These are phyloP conservation scores for Enteromius viviparus DNA, from an alignment of 2,797 vertebrate genomes.

Conservation along the genomic window DNA sequence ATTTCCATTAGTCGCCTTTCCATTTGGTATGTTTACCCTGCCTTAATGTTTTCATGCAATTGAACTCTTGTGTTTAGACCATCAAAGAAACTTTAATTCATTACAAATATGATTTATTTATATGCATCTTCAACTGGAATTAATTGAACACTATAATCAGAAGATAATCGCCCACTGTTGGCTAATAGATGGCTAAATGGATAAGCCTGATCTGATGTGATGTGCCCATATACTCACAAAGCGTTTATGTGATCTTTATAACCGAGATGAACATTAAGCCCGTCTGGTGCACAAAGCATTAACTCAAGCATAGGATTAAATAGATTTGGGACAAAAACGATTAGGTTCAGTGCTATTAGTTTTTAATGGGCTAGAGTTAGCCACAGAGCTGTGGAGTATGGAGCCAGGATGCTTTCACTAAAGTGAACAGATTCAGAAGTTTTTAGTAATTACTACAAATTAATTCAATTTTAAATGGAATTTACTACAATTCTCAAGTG, in stretches of 20 bases:
- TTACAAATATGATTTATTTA: background rate
- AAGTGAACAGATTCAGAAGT: conserved; percentile 4
- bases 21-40: background rate
- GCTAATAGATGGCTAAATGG: conserved; percentile 49
- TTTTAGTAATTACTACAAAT: conserved; percentile 31
- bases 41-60: background rate
- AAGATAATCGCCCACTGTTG: conserved; percentile 46
- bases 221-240: conserved; percentile 20
- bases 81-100: background rate
- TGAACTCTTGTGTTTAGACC: background rate
- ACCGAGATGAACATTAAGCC: conserved; percentile 41
- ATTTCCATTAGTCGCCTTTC: background rate
- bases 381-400: conserved; percentile 24
- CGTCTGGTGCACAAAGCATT: conserved; percentile 43
- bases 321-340: conserved; percentile 40
- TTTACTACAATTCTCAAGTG: conserved; percentile 25
- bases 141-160: conserved; percentile 37
- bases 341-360: conserved; percentile 31
- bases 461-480: conserved; percentile 27
- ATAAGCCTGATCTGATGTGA: conserved; percentile 43
- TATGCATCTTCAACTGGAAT: conserved; percentile 42
- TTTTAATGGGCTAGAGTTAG: conserved; percentile 36
- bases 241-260: conserved; percentile 49
- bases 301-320: conserved; percentile 48
- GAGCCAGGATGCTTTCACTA: background rate